These are phyloP conservation scores for Brachymystax lenok DNA, from an alignment of 2,797 vertebrate genomes.

Conservation along the genomic window DNA sequence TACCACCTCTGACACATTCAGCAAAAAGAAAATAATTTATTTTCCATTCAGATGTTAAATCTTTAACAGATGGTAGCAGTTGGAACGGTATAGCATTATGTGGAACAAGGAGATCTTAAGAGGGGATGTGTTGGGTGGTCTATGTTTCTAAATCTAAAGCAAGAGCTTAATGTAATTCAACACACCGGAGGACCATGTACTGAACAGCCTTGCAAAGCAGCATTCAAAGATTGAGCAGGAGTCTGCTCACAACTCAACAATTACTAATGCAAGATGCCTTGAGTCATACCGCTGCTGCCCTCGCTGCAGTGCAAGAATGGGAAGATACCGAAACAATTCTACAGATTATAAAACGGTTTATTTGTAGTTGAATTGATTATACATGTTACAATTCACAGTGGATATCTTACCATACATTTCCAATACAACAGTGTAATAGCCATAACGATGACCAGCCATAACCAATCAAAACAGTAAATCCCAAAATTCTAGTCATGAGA, in stretches of 20 bases:
- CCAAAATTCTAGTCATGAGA: neutral
- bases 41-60: neutral
- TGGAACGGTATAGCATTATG: neutral
- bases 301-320: conserved; percentile 53
- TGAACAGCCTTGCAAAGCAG: conserved; percentile 10
- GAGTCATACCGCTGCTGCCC: conserved; percentile 45
- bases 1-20: neutral
- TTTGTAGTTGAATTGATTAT: neutral
- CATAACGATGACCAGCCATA: too few relatives aligned
- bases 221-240: conserved; percentile 48
- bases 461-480: neutral
- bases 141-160: conserved; percentile 40
- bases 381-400: neutral
- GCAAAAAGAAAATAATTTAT: neutral
- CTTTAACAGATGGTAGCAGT: neutral
- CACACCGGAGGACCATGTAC: conserved; percentile 37
- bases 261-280: conserved; percentile 51
- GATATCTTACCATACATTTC: too few relatives aligned
- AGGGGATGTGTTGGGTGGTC: conserved; percentile 32
- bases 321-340: conserved; percentile 13
- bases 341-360: neutral
- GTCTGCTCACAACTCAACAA: conserved; percentile 47
- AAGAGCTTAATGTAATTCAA: conserved; percentile 52
- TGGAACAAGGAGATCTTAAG: conserved; percentile 27
- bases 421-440: too few relatives aligned